Conservation (phyloP, 2,113 vertebrate genomes). For the Paramisgurnus dabryanus region DNA sequence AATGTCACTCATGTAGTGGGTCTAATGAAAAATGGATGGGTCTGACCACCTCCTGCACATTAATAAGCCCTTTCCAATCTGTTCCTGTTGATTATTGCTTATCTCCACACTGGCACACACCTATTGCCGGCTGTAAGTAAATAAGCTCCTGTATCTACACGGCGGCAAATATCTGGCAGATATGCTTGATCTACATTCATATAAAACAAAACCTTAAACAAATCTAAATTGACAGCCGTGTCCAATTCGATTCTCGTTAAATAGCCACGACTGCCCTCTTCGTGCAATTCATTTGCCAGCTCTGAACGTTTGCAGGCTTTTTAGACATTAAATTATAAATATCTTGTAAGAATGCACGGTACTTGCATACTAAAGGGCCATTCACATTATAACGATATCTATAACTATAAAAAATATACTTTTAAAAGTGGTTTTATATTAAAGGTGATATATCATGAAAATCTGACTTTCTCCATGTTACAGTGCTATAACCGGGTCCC, state of each 20-base stretch:
- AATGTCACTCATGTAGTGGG: slow-evolving; percentile 75
- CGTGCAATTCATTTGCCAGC: slow-evolving; percentile 37
- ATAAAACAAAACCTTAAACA: slow-evolving; percentile 66
- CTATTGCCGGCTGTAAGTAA: slow-evolving; percentile 64
- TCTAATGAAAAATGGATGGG: slow-evolving; percentile 78
- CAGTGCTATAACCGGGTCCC: no score
- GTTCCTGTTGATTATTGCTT: slow-evolving; percentile 71
- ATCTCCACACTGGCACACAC: slow-evolving; percentile 68
- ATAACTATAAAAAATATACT: no score
- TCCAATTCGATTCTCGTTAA: slow-evolving; percentile 69
- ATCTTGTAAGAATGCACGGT: not conserved
- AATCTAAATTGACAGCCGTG: slow-evolving; percentile 74
- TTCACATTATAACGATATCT: no score
- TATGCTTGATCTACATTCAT: slow-evolving; percentile 69
- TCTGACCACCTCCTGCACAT: slow-evolving; percentile 69
- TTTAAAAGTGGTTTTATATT: no score
- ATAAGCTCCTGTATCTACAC: slow-evolving; percentile 66
- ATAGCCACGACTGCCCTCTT: slow-evolving; percentile 54
- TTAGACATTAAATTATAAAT: not conserved
- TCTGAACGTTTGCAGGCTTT: not conserved
- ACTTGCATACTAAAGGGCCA: not conserved
- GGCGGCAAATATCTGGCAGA: slow-evolving; percentile 57
- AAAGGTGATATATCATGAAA: no score
- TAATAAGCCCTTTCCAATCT: slow-evolving; percentile 71
- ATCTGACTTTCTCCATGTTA: no score